Evolutionary conservation across 37 sponge, comb jelly and placozoan species (phyloP).

Genomic region (Lycopodina hypogea): DNA sequence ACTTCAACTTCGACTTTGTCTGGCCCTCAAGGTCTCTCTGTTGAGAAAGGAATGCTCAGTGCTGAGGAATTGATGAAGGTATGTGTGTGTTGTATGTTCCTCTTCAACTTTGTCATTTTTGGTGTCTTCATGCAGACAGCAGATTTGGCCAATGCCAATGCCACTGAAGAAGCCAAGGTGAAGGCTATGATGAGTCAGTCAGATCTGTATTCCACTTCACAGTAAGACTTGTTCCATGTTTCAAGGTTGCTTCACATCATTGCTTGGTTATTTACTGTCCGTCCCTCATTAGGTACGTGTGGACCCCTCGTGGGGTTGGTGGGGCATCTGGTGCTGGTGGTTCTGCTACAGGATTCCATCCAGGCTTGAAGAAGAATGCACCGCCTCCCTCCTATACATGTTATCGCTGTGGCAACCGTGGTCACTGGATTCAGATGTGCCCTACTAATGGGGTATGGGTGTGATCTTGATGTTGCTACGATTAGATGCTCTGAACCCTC

Average conservation of each 20-base stretch:
- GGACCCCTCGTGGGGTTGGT: slow-evolving; percentile 10
- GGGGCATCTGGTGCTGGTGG: slow-evolving; percentile 3
- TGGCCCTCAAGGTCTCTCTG: not conserved
- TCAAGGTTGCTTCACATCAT: not conserved
- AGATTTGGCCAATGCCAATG: slow-evolving; percentile 72
- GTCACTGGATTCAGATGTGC: slow-evolving; percentile 88
- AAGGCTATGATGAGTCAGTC: slow-evolving; percentile 86
- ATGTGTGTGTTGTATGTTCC: not conserved
- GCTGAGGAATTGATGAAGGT: slow-evolving; percentile 22
- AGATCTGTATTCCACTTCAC: slow-evolving; percentile 61
- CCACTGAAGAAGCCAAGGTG: slow-evolving; percentile 88
- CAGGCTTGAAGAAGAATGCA: slow-evolving; percentile 17
- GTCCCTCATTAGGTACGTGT: slow-evolving; percentile 22
- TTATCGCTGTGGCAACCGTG: slow-evolving; percentile 77
- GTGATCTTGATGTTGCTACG: no score
- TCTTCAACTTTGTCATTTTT: not conserved
- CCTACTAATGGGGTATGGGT: slow-evolving; percentile 82
- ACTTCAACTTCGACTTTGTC: not conserved
- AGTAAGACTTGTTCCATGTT: slow-evolving; percentile 43
- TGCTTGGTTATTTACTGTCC: not conserved
- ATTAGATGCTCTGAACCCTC: no score
- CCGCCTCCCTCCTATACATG: slow-evolving; percentile 88
- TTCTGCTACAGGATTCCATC: not conserved
- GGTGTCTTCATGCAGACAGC: slow-evolving; percentile 43
- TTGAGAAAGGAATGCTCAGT: not conserved